A percentile compares a stretch with the other conserved stretches of the same genome.
Evolutionary conservation across 2,888 invertebrate genomes (phyloP).

Genomic region (Imbricaverruca yamaguchii): DNA sequence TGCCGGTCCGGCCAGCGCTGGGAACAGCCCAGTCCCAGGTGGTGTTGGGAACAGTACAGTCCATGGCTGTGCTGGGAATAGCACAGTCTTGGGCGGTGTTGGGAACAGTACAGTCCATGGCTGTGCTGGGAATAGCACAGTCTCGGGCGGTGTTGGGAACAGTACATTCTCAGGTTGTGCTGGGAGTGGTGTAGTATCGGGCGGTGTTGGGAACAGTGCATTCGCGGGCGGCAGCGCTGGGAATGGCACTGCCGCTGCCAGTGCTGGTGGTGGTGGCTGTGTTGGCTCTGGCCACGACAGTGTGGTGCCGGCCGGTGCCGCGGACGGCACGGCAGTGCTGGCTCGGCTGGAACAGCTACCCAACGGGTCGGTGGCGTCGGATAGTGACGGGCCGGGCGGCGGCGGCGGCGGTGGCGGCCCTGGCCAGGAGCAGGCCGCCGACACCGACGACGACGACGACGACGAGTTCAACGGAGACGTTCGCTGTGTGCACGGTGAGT

Average conservation of each 20-base stretch:
- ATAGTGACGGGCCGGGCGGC: background rate
- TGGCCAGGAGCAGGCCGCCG: background rate
- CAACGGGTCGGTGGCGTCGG: background rate
- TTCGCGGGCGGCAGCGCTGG: no score
- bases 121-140: no score
- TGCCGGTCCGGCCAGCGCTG: no score
- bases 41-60: no score
- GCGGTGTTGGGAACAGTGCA: no score
- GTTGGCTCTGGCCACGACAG: background rate
- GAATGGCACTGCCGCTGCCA: background rate
- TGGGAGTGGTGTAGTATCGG: no score
- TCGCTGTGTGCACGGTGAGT: constrained; percentile 2
- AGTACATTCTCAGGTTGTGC: no score
- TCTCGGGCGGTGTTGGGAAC: no score
- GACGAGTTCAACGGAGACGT: constrained; percentile 19
- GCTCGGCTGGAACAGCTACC: background rate
- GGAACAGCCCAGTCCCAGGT: no score
- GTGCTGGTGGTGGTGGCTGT: background rate
- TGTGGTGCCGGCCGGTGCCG: background rate
- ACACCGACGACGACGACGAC: background rate
- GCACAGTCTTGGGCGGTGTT: no score
- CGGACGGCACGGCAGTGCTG: background rate
- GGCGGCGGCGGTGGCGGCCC: background rate
- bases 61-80: no score
- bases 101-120: no score